These are phyloP conservation scores for Aeoliscus strigatus DNA, from an alignment of 2,797 vertebrate species.

Conservation along the genomic window DNA sequence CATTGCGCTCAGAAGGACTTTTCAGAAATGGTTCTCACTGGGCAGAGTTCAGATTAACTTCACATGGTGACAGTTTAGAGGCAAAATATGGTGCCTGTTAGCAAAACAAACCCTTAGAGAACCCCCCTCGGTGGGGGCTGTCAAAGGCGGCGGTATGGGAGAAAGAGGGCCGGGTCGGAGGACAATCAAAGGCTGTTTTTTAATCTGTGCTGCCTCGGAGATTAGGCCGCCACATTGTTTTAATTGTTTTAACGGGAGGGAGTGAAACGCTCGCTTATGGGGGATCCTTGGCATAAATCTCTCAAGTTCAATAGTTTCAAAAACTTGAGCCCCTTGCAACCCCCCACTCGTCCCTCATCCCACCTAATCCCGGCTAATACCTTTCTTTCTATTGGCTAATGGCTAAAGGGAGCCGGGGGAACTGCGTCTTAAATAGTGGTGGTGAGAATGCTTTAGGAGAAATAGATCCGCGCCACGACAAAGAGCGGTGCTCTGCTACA, in stretches of 20 bases:
- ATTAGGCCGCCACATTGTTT: slow-evolving; percentile 81
- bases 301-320: slow-evolving; percentile 84
- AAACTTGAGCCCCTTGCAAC: slow-evolving; percentile 73
- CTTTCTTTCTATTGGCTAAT: slow-evolving; percentile 82
- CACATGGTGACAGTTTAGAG: slow-evolving; percentile 65
- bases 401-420: slow-evolving; percentile 75
- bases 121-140: slow-evolving; percentile 40
- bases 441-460: slow-evolving; percentile 66
- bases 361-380: slow-evolving; percentile 80
- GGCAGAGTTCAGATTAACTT: slow-evolving; percentile 64
- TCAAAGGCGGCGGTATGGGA: slow-evolving; percentile 56
- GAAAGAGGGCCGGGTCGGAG: slow-evolving; percentile 57
- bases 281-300: slow-evolving; percentile 77
- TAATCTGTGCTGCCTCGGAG: slow-evolving; percentile 76
- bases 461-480: slow-evolving; percentile 54
- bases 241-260: slow-evolving; percentile 80
- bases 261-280: slow-evolving; percentile 70
- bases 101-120: slow-evolving; percentile 72
- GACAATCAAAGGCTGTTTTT: slow-evolving; percentile 79
- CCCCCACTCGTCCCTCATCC: slow-evolving; percentile 73
- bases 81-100: slow-evolving; percentile 74
- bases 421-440: slow-evolving; percentile 79
- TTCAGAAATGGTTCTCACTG: slow-evolving; percentile 26
- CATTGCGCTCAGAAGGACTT: slow-evolving; percentile 30
- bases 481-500: slow-evolving; percentile 29